Evolutionary conservation across 2,113 vertebrate genomes (phyloP).

Genomic region (Anhinga anhinga): DNA sequence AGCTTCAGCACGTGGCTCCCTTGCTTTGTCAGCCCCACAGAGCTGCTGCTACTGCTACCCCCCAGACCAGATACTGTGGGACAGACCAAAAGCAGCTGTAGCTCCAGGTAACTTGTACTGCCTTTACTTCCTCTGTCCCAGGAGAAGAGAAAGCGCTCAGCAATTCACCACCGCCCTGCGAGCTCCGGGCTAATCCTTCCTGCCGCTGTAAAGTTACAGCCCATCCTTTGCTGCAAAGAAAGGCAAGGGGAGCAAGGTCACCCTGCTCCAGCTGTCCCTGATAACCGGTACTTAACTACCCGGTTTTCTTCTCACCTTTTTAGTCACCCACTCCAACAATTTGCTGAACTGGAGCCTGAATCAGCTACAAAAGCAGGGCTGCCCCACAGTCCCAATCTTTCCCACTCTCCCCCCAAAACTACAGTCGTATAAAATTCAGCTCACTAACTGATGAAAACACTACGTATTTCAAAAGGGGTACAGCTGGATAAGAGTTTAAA

Average conservation of each 20-base stretch:
- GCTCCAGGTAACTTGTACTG: background rate
- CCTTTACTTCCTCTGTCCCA: background rate
- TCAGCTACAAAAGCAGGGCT: background rate
- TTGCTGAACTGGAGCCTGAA: background rate
- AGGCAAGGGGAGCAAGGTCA: background rate
- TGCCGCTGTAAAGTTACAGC: background rate
- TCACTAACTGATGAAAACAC: background rate
- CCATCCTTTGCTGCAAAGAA: background rate
- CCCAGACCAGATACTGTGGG: background rate
- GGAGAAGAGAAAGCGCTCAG: background rate
- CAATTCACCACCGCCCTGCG: fast-evolving
- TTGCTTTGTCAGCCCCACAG: background rate
- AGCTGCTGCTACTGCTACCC: background rate
- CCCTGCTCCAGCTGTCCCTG: background rate
- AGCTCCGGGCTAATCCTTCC: background rate
- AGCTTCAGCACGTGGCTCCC: background rate
- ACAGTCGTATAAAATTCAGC: background rate
- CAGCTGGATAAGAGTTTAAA: background rate
- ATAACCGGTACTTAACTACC: background rate
- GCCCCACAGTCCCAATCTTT: background rate
- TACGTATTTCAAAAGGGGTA: background rate
- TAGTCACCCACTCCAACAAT: background rate
- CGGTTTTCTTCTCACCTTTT: background rate
- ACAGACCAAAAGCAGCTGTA: background rate
- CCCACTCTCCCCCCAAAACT: background rate